Base-by-base conservation (phyloP, 2,888 invertebrate species). In the Blomia tropicalis region DNA sequence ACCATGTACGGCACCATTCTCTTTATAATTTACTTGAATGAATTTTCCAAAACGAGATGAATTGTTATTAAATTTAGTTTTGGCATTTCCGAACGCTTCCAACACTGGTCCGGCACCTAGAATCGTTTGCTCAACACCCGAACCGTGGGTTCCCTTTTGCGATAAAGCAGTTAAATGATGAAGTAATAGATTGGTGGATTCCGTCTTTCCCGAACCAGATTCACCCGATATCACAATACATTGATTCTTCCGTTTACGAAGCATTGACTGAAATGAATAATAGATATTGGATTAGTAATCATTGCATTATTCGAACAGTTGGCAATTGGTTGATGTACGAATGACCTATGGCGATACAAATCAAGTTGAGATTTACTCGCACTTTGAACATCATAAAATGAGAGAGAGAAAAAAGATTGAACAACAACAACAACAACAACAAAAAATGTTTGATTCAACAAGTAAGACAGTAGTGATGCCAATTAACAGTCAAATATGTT, bases 81-180 rank as follows among this genome's bases (percentile, higher is more conserved):
- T 93, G 0, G 95, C 92, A 77, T 95, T 95, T n/a, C 95, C 95
- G 75, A 95, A 95, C 4, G 93, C 93, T 79, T 93, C 93, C 54
- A 95, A 77, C 51, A 93, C 93, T 2, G 93, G 93, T 11, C 93
- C 93, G 31, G 93, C 92, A 72, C 90, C 90, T 59, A 93, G 78
- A 71, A 95, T 90, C 17, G 91, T 92, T 76, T 92, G 92, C 74
- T 95, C 93, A 2, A 93, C 90, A n/a, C 91, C 91, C 72, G 87
- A 87, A 22, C 90, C 91, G 71, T 88, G 87, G 43, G 85, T 86
- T 60, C 91, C 90, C 73, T 92, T 92, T 75, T 92, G 92, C 74
- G 88, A 89, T 63, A 93, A 79, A 7, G 92, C 91, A 0, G 92
- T 93, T 70, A 95, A 77, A 75, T 93, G 93, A 75, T 93, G 92